Percentiles rank a stretch among this genome's conserved stretches.
These are phyloP conservation scores for Hirudo medicinalis DNA, from an alignment of 1,140 invertebrate genomes.

Conservation along the genomic window DNA sequence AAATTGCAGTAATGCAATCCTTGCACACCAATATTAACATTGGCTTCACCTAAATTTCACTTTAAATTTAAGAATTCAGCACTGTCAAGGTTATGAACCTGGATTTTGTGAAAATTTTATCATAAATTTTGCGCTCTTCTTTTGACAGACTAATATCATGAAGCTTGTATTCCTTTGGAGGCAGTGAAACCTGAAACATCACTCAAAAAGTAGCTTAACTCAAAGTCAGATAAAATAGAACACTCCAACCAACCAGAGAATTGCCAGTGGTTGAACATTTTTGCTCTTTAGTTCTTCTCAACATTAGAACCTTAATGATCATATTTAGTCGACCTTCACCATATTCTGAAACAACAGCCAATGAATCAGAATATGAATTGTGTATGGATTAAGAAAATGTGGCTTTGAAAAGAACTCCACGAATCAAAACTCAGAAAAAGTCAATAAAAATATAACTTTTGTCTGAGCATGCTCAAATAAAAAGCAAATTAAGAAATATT, in stretches of 20 bases:
- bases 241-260: slow-evolving; percentile 29
- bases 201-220: neutral
- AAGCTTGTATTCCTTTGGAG: neutral
- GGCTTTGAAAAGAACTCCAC: too few species aligned
- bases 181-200: neutral
- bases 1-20: too few species aligned
- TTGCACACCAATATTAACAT: too few species aligned
- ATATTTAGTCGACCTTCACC: slow-evolving; percentile 50
- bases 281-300: slow-evolving; percentile 69
- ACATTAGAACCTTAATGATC: slow-evolving; percentile 63
- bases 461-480: too few species aligned
- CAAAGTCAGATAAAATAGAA: neutral
- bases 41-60: neutral
- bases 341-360: slow-evolving; percentile 1
- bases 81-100: slow-evolving; percentile 25
- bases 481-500: slow-evolving; percentile 10
- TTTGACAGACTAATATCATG: slow-evolving; percentile 46
- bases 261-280: slow-evolving; percentile 39
- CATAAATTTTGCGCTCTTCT: slow-evolving; percentile 60
- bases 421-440: neutral
- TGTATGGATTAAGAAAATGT: too few species aligned
- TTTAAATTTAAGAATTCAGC: neutral
- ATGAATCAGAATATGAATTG: too few species aligned
- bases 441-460: slow-evolving; percentile 1
- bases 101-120: slow-evolving; percentile 37